These are phyloP conservation scores for Salpingus planirostris DNA, from an alignment of 2,888 invertebrate species.

Conservation along the genomic window DNA sequence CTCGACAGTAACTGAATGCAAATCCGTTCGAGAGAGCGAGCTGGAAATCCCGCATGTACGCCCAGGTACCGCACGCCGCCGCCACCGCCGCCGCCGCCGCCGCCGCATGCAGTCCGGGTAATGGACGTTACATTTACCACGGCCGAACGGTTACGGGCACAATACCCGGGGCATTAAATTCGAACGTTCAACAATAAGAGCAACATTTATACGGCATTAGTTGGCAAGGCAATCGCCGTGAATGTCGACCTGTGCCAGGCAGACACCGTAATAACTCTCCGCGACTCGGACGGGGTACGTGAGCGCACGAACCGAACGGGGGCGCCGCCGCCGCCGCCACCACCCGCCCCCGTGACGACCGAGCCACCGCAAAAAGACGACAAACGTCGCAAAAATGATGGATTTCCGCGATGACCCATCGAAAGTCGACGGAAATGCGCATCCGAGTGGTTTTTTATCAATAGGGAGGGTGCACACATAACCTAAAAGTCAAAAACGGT, in stretches of 20 bases:
- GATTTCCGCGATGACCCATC: no score
- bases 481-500: no score
- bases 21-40: conserved; percentile 8
- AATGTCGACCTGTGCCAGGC: background rate
- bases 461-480: no score
- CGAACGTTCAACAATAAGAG: conserved; percentile 23
- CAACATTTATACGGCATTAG: conserved; percentile 23
- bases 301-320: no score
- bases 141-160: conserved; percentile 23
- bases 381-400: no score
- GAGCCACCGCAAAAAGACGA: no score
- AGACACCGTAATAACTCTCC: background rate
- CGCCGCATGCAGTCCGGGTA: conserved; percentile 15
- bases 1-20: conserved; percentile 12
- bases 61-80: conserved; percentile 1
- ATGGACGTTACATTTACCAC: conserved; percentile 25
- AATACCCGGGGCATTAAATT: conserved; percentile 26
- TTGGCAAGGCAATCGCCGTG: conserved; percentile 19
- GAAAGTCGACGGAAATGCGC: no score
- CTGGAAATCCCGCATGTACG: conserved; percentile 9
- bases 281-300: no score
- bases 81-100: conserved; percentile 8
- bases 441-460: no score
- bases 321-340: no score
- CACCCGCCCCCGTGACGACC: no score